Percentiles rank a stretch among this genome's conserved stretches.
phyloP scores from a whole-genome alignment of 2,113 vertebrate genomes.

The Aspiorhynchus laticeps region DNA sequence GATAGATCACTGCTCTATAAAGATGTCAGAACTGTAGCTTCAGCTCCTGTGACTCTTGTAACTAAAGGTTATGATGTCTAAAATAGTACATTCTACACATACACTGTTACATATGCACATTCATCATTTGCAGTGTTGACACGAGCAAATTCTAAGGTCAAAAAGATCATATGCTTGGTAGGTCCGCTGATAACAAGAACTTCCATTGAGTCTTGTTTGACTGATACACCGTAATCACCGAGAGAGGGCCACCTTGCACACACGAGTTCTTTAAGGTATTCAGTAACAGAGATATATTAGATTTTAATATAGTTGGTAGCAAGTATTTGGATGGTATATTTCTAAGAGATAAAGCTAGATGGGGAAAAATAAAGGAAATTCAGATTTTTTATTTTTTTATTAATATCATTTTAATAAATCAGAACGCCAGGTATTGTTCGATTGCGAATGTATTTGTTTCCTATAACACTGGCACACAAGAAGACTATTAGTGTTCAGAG shows the following conservation, averaged over 20 bases:
- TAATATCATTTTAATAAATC: conserved; percentile 61
- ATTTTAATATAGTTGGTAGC: not conserved
- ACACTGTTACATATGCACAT: not conserved
- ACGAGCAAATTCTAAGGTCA: not conserved
- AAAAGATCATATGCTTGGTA: not conserved
- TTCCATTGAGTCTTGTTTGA: conserved; percentile 10
- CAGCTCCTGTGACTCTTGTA: not conserved
- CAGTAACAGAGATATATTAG: not conserved
- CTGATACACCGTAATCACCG: conserved; percentile 20
- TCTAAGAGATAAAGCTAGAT: not conserved
- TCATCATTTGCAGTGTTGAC: not conserved
- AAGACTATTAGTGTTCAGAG: not conserved
- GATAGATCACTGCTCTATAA: conserved; percentile 3
- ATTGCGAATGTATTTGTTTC: not conserved
- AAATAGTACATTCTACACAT: not conserved
- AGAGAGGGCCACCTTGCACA: conserved; percentile 52
- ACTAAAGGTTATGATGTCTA: not conserved
- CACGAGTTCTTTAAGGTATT: not conserved
- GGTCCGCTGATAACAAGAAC: not conserved
- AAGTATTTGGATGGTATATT: not conserved
- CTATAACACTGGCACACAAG: not conserved
- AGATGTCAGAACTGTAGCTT: not conserved
- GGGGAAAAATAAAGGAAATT: not conserved
- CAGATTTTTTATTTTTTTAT: not conserved
- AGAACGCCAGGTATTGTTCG: conserved; percentile 61